Base-by-base conservation (phyloP, 2,888 invertebrate species). In the Holacanthella duospinosa region DNA sequence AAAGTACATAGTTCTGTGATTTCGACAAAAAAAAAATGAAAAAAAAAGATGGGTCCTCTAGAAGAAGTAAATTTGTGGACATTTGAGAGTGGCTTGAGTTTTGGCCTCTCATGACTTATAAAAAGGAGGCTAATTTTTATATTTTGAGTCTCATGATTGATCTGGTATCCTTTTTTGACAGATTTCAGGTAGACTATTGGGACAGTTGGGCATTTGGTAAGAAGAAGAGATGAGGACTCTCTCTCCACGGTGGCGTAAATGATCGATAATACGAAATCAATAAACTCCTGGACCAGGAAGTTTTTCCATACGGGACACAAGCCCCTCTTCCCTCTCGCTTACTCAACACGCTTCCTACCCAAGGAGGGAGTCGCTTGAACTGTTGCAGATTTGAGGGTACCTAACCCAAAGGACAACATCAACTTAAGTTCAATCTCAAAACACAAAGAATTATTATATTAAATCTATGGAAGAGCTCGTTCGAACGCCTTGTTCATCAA, bases 261-360 rank as follows among this genome's bases (percentile, higher is more conserved):
- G 48, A 48, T 48, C 48, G 48, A 48, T 48, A 48, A 48, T 48
- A 48, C 19, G 48, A 21, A 48, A 48, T 48, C 48, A 48, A 48
- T 48, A 48, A 21, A 21, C 48, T 9, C 48, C 48, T 48, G 48
- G 48, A 48, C 48, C 48, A 48, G 48, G 48, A 48, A 21, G 12
- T 21, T 48, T 48, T 48, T 48, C 21, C 19, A 21, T 48, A 66
- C 43, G 66, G 66, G 61, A 63, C 63, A 59, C 66, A 66, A 56
- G 55, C 63, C 26, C 59, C 63, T 4, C 63, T 58, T 48, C 63
- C 59, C 29, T 53, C 60, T 36, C 62, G 63, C 28, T 48, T 66
- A 44, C 62, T 65, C 36, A 36, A 12, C 36, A 36, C 36, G 9
- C 36, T 36, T 16, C 9, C 36, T 36, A 6, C 36, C 48, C 16